Conservation (phyloP, 1,140 invertebrate genomes). For the Idris sp. region DNA sequence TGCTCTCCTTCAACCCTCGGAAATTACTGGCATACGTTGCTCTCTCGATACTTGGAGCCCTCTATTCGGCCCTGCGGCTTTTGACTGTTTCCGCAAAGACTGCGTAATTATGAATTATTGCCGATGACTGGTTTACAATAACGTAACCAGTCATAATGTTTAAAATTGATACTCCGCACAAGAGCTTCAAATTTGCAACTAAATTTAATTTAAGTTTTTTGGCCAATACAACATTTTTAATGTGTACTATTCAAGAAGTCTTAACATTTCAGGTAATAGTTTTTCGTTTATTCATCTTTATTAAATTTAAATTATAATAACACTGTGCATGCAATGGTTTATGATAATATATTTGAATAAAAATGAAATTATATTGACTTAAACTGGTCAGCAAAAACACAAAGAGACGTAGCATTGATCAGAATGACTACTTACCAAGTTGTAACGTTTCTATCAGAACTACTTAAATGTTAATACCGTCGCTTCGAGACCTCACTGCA, state of each 20-base stretch:
- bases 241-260: too few species aligned
- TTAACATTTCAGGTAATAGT: too few species aligned
- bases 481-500: conserved; percentile 44
- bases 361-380: too few species aligned
- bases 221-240: too few species aligned
- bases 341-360: too few species aligned
- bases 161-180: conserved; percentile 40
- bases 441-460: conserved; percentile 40
- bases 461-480: conserved; percentile 52
- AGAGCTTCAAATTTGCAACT: background rate
- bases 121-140: conserved; percentile 23
- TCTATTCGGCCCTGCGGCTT: conserved; percentile 26
- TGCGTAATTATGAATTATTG: conserved; percentile 46
- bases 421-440: conserved; percentile 17
- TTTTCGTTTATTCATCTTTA: too few species aligned
- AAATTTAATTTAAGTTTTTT: too few species aligned
- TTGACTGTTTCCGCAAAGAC: conserved; percentile 38
- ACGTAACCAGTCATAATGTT: conserved; percentile 28
- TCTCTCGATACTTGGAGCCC: conserved; percentile 11
- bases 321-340: too few species aligned
- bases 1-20: conserved; percentile 40
- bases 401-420: too few species aligned
- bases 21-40: conserved; percentile 37
- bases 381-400: too few species aligned
- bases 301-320: too few species aligned